Evolutionary conservation across 2,888 invertebrate genomes (phyloP).

Genomic region (Erebia epiphron): DNA sequence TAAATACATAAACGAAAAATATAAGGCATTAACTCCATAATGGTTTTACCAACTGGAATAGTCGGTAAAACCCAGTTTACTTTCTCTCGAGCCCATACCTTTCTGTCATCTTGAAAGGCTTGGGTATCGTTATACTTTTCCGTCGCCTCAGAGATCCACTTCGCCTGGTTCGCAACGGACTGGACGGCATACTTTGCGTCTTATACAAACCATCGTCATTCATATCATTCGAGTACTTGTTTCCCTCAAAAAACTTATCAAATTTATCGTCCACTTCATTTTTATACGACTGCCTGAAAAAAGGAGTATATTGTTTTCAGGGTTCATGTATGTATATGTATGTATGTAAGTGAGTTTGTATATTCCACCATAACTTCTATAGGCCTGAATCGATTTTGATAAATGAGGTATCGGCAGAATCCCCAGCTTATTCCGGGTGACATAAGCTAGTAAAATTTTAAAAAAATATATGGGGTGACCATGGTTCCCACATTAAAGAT

Average conservation of each 20-base stretch:
- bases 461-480: no score
- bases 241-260: slow-evolving; percentile 65
- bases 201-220: slow-evolving; percentile 60
- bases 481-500: no score
- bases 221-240: slow-evolving; percentile 47
- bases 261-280: slow-evolving; percentile 70
- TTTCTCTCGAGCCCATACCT: slow-evolving; percentile 69
- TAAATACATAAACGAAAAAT: neutral
- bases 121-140: slow-evolving; percentile 83
- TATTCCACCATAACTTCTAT: no score
- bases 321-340: no score
- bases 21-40: slow-evolving; percentile 22
- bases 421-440: no score
- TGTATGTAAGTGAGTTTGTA: no score
- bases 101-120: slow-evolving; percentile 87
- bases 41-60: slow-evolving; percentile 15
- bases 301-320: no score
- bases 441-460: no score
- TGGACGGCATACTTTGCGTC: slow-evolving; percentile 83
- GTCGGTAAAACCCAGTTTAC: slow-evolving; percentile 17
- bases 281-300: no score
- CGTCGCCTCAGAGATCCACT: slow-evolving; percentile 50
- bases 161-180: slow-evolving; percentile 74
- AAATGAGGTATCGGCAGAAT: no score
- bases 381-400: no score